phyloP scores from a whole-genome alignment of 2,888 invertebrate species.

The Hydropsyche betteni region DNA sequence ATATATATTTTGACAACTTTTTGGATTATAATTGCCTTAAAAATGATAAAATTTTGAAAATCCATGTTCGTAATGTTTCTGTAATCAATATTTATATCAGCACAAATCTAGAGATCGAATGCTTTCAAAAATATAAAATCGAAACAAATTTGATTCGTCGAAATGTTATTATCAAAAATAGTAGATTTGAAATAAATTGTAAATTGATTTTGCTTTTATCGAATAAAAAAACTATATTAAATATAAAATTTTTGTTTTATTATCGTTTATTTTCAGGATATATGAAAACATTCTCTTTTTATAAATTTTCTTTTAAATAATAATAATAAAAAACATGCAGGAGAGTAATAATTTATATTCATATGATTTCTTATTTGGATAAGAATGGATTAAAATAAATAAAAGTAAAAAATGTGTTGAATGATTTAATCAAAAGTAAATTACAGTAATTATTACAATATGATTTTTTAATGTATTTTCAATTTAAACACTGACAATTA shows the following conservation, averaged over 20 bases:
- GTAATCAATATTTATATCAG: background rate
- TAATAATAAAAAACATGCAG: too few relatives aligned
- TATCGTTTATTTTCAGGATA: too few relatives aligned
- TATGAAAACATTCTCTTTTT: too few relatives aligned
- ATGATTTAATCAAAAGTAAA: conserved; percentile 33
- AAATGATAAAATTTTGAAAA: background rate
- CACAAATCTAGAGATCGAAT: background rate
- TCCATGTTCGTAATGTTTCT: background rate
- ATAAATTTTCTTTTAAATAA: too few relatives aligned
- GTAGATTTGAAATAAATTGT: conserved; percentile 4
- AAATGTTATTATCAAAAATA: background rate
- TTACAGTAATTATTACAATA: conserved; percentile 32
- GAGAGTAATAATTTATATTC: too few relatives aligned
- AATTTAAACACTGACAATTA: conserved; percentile 23
- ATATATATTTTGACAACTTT: conserved; percentile 5
- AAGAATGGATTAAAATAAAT: background rate
- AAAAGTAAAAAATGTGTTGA: conserved; percentile 17
- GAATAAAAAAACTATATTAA: conserved; percentile 10
- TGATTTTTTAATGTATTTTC: conserved; percentile 8
- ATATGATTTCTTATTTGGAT: too few relatives aligned
- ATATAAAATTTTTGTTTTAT: too few relatives aligned
- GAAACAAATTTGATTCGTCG: background rate
- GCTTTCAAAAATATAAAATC: background rate
- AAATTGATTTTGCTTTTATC: conserved; percentile 25
- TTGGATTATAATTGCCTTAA: conserved; percentile 1